Conservation (phyloP, 2,797 vertebrate species). For the Protosalanx chinensis region DNA sequence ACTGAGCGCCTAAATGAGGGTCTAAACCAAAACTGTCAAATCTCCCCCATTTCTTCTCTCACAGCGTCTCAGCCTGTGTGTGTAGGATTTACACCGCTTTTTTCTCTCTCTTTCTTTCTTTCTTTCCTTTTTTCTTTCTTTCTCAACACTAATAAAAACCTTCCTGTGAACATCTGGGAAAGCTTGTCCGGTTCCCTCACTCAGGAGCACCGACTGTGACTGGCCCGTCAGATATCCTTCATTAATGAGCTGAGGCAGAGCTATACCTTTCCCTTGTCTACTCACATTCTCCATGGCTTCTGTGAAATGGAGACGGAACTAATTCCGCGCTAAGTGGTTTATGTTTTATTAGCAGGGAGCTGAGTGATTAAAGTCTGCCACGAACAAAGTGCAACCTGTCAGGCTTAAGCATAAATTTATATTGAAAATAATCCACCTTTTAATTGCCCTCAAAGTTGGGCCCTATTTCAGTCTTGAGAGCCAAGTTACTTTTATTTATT, state of each 20-base stretch:
- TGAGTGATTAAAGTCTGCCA: conserved; percentile 66
- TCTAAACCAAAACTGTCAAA: conserved; percentile 78
- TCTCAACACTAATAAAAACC: conserved; percentile 64
- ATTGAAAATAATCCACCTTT: conserved; percentile 54
- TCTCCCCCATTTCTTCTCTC: conserved; percentile 64
- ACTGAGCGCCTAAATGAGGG: conserved; percentile 74
- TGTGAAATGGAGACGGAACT: conserved; percentile 63
- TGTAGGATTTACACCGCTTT: conserved; percentile 63
- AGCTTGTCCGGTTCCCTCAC: conserved; percentile 60
- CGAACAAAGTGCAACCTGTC: conserved; percentile 63
- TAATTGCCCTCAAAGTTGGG: conserved; percentile 55
- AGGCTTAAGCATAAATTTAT: conserved; percentile 60
- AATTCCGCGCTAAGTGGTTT: conserved; percentile 71
- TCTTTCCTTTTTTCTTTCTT: neutral
- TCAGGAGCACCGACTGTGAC: conserved; percentile 57
- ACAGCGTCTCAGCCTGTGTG: conserved; percentile 61
- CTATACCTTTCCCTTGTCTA: conserved; percentile 53
- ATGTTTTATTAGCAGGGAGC: conserved; percentile 68
- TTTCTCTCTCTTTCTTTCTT: conserved; percentile 31
- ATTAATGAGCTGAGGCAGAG: conserved; percentile 69
- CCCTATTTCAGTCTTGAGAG: conserved; percentile 35
- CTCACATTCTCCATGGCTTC: conserved; percentile 49
- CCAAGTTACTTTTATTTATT: conserved; percentile 11
- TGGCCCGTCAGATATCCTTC: conserved; percentile 59
- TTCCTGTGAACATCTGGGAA: conserved; percentile 64